A percentile compares a stretch with the other conserved stretches of the same genome.
Conservation (phyloP, 2,888 invertebrate genomes). For the Oconnorella tubifera region DNA sequence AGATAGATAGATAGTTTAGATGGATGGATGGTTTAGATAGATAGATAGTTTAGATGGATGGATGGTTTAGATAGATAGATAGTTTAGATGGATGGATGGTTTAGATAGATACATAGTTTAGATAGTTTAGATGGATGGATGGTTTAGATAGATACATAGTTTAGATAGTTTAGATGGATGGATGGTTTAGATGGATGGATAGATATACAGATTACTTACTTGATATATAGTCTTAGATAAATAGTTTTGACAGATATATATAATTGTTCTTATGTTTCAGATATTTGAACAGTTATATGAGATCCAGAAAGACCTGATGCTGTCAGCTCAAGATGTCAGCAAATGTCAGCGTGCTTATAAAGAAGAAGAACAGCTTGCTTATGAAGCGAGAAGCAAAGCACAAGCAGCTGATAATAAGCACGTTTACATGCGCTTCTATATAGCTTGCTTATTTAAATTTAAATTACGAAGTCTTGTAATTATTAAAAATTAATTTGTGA, state of each 20-base stretch:
- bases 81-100: conserved; percentile 2
- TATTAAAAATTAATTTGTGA: too few species aligned
- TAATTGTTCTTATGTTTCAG: too few species aligned
- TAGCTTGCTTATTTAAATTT: too few species aligned
- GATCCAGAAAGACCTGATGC: conserved; percentile 48
- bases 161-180: background rate
- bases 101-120: background rate
- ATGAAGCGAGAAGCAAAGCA: conserved; percentile 90
- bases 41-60: background rate
- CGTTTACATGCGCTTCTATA: too few species aligned
- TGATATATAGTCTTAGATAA: too few species aligned
- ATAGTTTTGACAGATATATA: too few species aligned
- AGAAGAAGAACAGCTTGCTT: conserved; percentile 91
- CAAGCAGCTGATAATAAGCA: conserved; percentile 85
- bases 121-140: background rate
- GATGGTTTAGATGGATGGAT: conserved; percentile 4
- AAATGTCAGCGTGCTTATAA: conserved; percentile 84
- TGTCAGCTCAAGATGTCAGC: conserved; percentile 74
- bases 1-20: background rate
- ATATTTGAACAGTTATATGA: conserved; percentile 47
- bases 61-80: background rate
- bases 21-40: too few species aligned
- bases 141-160: too few species aligned
- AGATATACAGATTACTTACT: too few species aligned
- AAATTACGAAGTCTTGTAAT: too few species aligned